Conservation (phyloP, 2,797 vertebrate genomes). For the Sebastiscus albofasciatus region DNA sequence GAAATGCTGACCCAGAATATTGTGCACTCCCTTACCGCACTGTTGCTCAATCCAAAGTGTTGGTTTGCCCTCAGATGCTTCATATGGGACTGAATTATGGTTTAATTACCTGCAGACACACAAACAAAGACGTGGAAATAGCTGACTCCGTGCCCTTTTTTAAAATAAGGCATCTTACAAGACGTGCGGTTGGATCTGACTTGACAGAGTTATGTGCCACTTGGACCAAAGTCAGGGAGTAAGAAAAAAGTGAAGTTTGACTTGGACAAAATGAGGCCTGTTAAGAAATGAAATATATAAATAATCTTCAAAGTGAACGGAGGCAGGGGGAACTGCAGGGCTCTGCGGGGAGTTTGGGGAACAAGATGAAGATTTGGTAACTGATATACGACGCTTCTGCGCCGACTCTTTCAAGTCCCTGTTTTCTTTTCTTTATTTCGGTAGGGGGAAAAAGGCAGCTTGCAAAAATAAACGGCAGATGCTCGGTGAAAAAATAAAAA, state of each 20-base stretch:
- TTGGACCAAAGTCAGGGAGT: conserved; percentile 28
- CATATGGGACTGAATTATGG: background rate
- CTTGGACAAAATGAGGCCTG: conserved; percentile 61
- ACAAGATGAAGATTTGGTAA: conserved; percentile 52
- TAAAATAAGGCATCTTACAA: background rate
- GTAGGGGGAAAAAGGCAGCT: conserved; percentile 12
- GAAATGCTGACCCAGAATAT: conserved; percentile 23
- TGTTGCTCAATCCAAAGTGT: background rate
- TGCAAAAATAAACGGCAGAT: conserved; percentile 64
- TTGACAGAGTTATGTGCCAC: conserved; percentile 46
- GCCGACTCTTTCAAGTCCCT: conserved; percentile 63
- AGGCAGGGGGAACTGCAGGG: conserved; percentile 30
- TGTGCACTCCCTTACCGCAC: background rate
- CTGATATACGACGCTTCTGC: conserved; percentile 59
- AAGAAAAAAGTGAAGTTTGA: conserved; percentile 55
- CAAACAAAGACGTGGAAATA: conserved; percentile 4
- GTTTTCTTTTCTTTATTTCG: conserved; percentile 69
- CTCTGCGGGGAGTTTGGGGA: conserved; percentile 50
- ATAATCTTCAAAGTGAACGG: conserved; percentile 76
- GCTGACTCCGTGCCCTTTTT: background rate
- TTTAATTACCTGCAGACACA: conserved; percentile 21
- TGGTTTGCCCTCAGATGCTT: background rate
- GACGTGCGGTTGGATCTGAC: conserved; percentile 25
- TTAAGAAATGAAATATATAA: conserved; percentile 71
- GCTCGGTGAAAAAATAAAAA: conserved; percentile 48